phyloP scores from a whole-genome alignment of 2,797 vertebrate genomes.

The Ctenosaura bakeri region DNA sequence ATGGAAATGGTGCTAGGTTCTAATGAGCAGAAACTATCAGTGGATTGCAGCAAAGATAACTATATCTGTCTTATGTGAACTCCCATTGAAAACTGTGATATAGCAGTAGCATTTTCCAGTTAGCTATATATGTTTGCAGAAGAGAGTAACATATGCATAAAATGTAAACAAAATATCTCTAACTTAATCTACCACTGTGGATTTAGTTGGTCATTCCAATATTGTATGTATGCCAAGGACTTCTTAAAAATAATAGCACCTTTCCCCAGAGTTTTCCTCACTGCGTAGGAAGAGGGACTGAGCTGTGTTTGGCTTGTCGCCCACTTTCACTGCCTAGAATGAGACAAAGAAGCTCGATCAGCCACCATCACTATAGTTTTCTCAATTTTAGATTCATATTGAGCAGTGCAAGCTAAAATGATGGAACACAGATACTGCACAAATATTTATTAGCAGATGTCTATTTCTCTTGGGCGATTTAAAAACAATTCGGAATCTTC shows the following conservation, averaged over 20 bases:
- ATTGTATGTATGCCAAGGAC: neutral
- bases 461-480: neutral
- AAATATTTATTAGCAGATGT: constrained; percentile 33
- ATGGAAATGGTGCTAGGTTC: neutral
- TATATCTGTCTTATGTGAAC: neutral
- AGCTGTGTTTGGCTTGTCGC: neutral
- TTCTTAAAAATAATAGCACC: neutral
- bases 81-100: neutral
- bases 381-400: constrained; percentile 11
- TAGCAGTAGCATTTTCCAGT: neutral
- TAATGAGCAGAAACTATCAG: neutral
- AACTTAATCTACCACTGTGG: neutral
- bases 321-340: neutral
- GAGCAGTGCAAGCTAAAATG: neutral
- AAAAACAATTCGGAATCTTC: neutral
- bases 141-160: neutral
- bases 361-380: neutral
- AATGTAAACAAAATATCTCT: neutral
- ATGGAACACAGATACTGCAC: neutral
- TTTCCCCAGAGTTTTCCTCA: neutral
- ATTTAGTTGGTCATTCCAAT: neutral
- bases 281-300: neutral
- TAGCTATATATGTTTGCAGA: neutral
- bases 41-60: neutral
- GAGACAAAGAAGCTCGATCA: constrained; percentile 3